Conservation (phyloP, 2,797 vertebrate genomes). For the Aphelocoma californica region DNA sequence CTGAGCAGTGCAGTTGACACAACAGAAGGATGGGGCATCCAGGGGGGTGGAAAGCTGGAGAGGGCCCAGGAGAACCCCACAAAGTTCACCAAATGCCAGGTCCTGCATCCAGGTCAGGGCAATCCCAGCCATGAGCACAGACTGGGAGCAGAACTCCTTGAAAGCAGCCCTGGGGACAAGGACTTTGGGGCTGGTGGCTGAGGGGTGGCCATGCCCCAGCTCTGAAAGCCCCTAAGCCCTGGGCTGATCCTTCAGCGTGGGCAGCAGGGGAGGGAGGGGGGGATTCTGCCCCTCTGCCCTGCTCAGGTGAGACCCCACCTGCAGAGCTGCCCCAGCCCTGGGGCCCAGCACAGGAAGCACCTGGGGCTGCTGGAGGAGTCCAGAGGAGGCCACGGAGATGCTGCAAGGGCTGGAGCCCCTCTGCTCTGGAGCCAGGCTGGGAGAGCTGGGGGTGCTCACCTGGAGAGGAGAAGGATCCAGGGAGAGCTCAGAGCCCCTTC, state of each 20-base stretch:
- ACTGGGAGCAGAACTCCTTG: neutral
- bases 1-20: neutral
- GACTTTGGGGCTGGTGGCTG: neutral
- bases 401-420: neutral
- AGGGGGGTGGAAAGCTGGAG: neutral
- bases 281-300: neutral
- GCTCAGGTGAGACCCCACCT: neutral
- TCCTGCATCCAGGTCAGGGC: neutral
- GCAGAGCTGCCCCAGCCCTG: neutral
- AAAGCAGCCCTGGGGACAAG: neutral
- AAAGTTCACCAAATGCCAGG: neutral
- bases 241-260: accelerated
- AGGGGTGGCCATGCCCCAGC: neutral
- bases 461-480: neutral
- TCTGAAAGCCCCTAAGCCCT: neutral
- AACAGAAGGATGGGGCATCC: neutral
- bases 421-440: neutral
- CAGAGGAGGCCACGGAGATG: neutral
- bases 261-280: neutral
- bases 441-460: neutral
- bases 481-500: neutral
- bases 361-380: neutral
- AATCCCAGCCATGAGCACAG: neutral
- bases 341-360: neutral
- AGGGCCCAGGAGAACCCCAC: neutral